These are phyloP conservation scores for Psilopsiagon aurifrons DNA, from an alignment of 2,113 vertebrate genomes.

Conservation along the genomic window DNA sequence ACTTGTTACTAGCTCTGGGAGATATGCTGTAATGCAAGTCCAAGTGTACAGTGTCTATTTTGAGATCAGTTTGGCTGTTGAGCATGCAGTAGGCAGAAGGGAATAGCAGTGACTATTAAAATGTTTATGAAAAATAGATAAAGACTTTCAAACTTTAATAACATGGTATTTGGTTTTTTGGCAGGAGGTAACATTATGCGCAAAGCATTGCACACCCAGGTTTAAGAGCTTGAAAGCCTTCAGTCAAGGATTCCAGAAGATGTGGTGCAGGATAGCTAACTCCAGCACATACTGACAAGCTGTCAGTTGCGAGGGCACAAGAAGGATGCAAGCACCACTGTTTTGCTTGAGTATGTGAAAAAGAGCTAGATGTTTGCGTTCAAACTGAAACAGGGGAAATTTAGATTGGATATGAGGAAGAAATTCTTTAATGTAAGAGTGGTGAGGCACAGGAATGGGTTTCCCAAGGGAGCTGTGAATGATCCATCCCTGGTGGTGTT, in stretches of 20 bases:
- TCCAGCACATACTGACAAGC: not conserved
- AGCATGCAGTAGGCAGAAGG: not conserved
- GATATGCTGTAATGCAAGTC: not conserved
- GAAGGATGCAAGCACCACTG: not conserved
- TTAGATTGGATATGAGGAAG: no score
- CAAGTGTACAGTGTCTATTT: not conserved
- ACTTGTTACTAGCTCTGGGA: not conserved
- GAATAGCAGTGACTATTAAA: conserved; percentile 41
- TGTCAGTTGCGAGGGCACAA: not conserved
- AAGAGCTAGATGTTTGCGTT: not conserved
- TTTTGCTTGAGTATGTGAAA: not conserved
- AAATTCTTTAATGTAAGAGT: no score
- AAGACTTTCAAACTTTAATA: conserved; percentile 64
- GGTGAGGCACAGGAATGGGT: no score
- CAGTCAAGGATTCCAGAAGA: not conserved
- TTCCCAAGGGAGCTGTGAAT: no score
- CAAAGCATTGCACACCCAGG: not conserved
- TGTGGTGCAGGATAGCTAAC: not conserved
- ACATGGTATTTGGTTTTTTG: conserved; percentile 8
- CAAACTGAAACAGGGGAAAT: no score
- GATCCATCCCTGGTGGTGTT: no score
- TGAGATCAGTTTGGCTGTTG: conserved; percentile 17
- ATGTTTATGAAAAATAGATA: conserved; percentile 68
- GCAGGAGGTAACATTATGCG: conserved; percentile 35
- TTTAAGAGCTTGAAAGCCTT: conserved; percentile 38